Conservation (phyloP, 2,888 invertebrate genomes). For the Smittia sp. region DNA sequence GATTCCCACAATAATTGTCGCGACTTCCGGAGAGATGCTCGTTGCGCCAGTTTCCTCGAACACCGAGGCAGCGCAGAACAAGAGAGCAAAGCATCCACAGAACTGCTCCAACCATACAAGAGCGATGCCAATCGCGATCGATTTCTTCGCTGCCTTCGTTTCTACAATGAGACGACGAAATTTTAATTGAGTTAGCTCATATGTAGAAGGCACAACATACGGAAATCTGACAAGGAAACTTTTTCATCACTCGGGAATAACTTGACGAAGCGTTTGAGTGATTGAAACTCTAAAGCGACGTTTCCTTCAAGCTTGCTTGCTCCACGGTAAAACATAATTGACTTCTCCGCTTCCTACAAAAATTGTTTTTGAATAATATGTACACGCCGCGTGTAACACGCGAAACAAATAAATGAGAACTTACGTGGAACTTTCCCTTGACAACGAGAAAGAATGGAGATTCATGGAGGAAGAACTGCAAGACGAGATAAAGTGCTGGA, state of each 20-base stretch:
- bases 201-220: neutral
- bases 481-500: no score
- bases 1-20: neutral
- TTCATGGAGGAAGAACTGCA: neutral
- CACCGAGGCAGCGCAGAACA: neutral
- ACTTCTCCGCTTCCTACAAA: neutral
- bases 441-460: no score
- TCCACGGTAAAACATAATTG: conserved; percentile 1
- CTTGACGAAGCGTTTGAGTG: neutral
- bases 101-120: neutral
- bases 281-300: neutral
- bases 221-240: neutral
- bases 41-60: neutral
- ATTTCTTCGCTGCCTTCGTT: neutral
- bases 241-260: neutral
- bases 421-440: no score
- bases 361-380: no score
- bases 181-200: neutral
- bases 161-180: neutral
- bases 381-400: no score
- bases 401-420: no score
- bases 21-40: neutral
- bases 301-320: neutral
- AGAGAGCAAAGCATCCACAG: neutral
- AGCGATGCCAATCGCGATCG: neutral